Percentiles rank a stretch among this genome's conserved stretches.
These are phyloP conservation scores for Murina feae DNA, from an alignment of 2,113 vertebrate species.

Conservation along the genomic window DNA sequence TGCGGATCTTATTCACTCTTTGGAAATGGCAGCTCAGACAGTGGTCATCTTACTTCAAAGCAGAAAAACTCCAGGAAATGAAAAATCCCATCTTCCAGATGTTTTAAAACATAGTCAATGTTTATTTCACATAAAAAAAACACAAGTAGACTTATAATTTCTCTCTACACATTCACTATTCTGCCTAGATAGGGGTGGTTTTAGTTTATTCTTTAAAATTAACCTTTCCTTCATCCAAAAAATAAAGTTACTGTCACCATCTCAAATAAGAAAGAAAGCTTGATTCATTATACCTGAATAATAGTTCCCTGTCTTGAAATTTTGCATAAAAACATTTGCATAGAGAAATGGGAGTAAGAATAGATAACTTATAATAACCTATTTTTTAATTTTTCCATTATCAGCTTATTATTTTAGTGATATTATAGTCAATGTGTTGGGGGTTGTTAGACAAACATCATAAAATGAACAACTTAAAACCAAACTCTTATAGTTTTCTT, in stretches of 20 bases:
- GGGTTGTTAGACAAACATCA: neutral
- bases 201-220: slow-evolving; percentile 15
- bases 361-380: neutral
- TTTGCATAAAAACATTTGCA: slow-evolving; percentile 24
- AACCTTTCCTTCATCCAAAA: neutral
- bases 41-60: slow-evolving; percentile 45
- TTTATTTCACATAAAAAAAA: slow-evolving; percentile 1
- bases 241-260: neutral
- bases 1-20: slow-evolving; percentile 72
- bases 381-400: neutral
- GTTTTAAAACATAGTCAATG: slow-evolving; percentile 5
- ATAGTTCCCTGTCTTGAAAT: neutral
- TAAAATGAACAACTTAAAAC: neutral
- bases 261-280: neutral
- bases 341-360: neutral
- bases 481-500: neutral
- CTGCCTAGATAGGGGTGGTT: neutral
- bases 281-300: neutral
- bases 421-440: neutral
- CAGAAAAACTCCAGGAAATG: neutral
- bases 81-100: neutral
- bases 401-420: neutral
- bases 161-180: slow-evolving; percentile 1
- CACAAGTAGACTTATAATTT: neutral
- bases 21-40: slow-evolving; percentile 72